These are phyloP conservation scores for Mobula birostris DNA, from an alignment of 2,113 vertebrate genomes.

Conservation along the genomic window DNA sequence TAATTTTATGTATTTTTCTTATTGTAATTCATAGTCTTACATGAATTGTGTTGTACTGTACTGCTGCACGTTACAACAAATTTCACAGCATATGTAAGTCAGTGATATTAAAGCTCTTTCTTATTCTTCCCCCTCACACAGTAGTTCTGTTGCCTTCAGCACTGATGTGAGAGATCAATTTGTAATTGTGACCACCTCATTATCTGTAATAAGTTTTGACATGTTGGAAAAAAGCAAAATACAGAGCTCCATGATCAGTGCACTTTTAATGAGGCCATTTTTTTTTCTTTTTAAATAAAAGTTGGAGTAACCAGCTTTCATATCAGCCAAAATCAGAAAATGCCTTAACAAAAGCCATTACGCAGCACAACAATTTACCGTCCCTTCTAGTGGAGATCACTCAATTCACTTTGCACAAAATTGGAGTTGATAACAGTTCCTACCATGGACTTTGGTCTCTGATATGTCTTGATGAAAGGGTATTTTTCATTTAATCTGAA, in stretches of 20 bases:
- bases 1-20: too few relatives aligned
- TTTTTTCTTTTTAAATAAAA: background rate
- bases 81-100: too few relatives aligned
- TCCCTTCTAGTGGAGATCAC: background rate
- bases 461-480: background rate
- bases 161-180: background rate
- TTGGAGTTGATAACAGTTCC: background rate
- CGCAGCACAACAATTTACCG: background rate
- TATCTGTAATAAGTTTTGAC: background rate
- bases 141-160: background rate
- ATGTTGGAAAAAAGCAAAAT: background rate
- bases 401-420: background rate
- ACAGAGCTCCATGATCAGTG: background rate
- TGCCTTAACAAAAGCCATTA: background rate
- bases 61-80: too few relatives aligned
- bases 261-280: background rate
- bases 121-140: accelerated
- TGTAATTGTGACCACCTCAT: background rate
- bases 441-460: background rate
- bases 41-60: too few relatives aligned
- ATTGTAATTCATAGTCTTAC: too few relatives aligned
- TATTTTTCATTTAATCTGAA: background rate
- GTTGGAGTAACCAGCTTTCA: background rate
- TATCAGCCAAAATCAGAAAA: background rate
- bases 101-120: too few relatives aligned